Evolutionary conservation across 2,113 vertebrate species (phyloP), one percentile per base, ranked within the genome.

Genomic region (Gobio gobio): DNA sequence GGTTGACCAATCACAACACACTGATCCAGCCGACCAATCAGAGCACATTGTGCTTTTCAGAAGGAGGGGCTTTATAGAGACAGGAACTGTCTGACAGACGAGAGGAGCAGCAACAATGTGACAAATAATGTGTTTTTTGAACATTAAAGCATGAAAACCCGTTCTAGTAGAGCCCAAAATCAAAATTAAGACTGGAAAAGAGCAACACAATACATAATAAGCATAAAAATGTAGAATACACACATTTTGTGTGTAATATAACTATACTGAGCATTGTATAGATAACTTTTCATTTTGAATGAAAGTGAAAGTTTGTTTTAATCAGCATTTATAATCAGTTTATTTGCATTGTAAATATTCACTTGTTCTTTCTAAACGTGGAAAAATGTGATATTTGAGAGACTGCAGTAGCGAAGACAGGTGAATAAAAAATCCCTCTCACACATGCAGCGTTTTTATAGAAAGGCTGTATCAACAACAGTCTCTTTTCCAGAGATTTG

Each of bases 361-460:
- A 40, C 63, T 40, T 18, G 13, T 66, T 18, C 3, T 36, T 68
- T 9, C 14, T 18, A 16, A 36, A 66, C 9, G 14, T 3, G 29
- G 1, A 63, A 7, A 33, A 22, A 70, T 22, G 9, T 70, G 75
- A 84, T 40, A 24, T 47, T 45, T 47, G 70, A 45, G 22, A 47
- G 40, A 74, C 7, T 9, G 40, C 43, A 26, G n/a, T 47, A 24
- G 43, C 26, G 43, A 45, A 22, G 18, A 40, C 66, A 5, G 18
- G 33, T 70, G 33, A 73, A 82, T 86, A 87, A 85, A 92, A 91
- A 83, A 75, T 84, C 85, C 87, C 84, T 26, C 85, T 90, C 87
- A 88, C 89, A 82, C 83, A 74, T 61, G 33, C 58, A 40, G 82
- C 77, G 79, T 89, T 90, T 89, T 83, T 83, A 80, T 58, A 58